A percentile compares a stretch with the other conserved stretches of the same genome.
Evolutionary conservation across 2,888 invertebrate species (phyloP).

Genomic region (Spodoptera littoralis): DNA sequence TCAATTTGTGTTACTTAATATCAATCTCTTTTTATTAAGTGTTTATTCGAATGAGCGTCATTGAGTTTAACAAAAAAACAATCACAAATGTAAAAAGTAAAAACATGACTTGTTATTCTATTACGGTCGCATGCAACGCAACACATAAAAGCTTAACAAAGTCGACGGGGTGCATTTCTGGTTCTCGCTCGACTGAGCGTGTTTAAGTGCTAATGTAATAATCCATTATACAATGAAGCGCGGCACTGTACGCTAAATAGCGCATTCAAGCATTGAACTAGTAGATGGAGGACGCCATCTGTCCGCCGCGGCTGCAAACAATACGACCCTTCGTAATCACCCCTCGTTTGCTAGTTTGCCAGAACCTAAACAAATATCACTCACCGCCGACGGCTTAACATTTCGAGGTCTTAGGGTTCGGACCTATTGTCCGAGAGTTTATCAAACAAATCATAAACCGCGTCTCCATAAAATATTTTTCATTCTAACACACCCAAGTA

Average conservation of each 20-base stretch:
- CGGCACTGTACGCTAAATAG: constrained; percentile 87
- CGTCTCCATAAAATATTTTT: constrained; percentile 27
- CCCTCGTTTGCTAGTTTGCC: constrained; percentile 79
- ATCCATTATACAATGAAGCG: constrained; percentile 87
- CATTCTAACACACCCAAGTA: constrained; percentile 3
- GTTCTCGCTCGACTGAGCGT: constrained; percentile 85
- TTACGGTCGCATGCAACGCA: constrained; percentile 72
- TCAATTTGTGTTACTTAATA: constrained; percentile 59
- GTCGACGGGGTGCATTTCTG: constrained; percentile 79
- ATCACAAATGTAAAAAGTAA: constrained; percentile 68
- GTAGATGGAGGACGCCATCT: constrained; percentile 79
- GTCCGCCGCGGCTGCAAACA: constrained; percentile 83
- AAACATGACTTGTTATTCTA: constrained; percentile 78
- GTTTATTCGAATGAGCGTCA: constrained; percentile 68
- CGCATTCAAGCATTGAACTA: constrained; percentile 84
- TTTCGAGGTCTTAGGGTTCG: constrained; percentile 62
- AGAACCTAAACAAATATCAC: constrained; percentile 85
- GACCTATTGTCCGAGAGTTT: constrained; percentile 64
- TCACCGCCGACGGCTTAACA: constrained; percentile 68
- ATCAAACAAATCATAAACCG: constrained; percentile 52
- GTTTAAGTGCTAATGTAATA: constrained; percentile 88
- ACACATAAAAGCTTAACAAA: constrained; percentile 75
- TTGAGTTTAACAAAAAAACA: constrained; percentile 62
- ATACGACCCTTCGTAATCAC: constrained; percentile 82
- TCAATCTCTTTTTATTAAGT: constrained; percentile 69